Conservation (phyloP, 2,888 invertebrate species). For the Torymus auratus region DNA sequence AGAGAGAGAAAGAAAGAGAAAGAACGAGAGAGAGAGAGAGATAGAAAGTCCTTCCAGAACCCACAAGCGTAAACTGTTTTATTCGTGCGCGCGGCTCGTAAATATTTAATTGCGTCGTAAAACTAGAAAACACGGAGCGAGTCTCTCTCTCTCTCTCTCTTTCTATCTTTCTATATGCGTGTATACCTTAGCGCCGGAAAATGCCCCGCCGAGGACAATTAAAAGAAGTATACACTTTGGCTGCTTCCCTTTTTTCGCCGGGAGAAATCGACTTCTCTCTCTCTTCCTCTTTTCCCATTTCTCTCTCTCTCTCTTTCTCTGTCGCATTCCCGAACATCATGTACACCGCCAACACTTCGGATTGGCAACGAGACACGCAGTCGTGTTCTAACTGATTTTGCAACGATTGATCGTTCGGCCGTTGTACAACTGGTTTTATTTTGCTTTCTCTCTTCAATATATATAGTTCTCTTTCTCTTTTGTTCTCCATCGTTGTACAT, state of each 20-base stretch:
- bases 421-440: background rate
- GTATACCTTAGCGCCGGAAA: conserved; percentile 26
- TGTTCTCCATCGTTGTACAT: background rate
- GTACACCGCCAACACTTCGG: conserved; percentile 32
- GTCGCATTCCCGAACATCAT: conserved; percentile 8
- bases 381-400: conserved; percentile 44
- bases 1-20: conserved; percentile 35
- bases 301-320: background rate
- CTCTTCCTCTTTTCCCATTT: background rate
- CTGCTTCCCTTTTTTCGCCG: conserved; percentile 10
- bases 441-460: no score
- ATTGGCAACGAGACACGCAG: conserved; percentile 27
- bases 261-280: conserved; percentile 30
- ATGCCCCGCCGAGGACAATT: conserved; percentile 43
- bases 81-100: conserved; percentile 52
- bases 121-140: conserved; percentile 36
- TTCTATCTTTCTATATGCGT: background rate
- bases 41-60: conserved; percentile 3
- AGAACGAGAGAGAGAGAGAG: conserved; percentile 40
- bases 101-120: conserved; percentile 54
- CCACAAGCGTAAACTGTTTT: conserved; percentile 36
- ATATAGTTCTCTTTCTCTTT: conserved; percentile 1
- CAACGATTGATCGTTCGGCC: conserved; percentile 28
- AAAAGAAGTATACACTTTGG: conserved; percentile 40
- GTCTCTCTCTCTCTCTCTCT: background rate